Evolutionary conservation across 1,140 invertebrate species (phyloP), one percentile per base, ranked within the genome.

Genomic region (Zelostemma sp.): DNA sequence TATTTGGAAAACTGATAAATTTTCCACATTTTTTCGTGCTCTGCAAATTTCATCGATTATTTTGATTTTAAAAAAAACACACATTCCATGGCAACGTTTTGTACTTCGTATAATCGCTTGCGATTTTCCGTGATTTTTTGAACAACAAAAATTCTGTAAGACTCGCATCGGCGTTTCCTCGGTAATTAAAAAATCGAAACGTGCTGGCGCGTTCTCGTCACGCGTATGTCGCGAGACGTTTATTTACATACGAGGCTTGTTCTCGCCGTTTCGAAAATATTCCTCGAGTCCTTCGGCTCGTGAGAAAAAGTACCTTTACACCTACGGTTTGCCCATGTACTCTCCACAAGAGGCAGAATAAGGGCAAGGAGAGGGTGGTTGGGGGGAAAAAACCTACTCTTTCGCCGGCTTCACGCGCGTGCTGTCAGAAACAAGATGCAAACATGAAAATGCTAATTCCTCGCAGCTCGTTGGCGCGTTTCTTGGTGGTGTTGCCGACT

Each of bases 381-480:
- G 35, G 19, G 25, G 49, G 33, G 40, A 40, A 66, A 21, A 54
- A 45, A 18, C 59, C 14, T 31, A 21, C 64, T 64, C 60, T 50
- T 65, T 74, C 69, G 66, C 71, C 63, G 74, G 68, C 51, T 76
- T 73, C 72, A 70, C 74, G 71, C 72, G 68, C 65, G 72, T 65
- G 62, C 62, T 68, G 69, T 73, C 68, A 67, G 68, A 74, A 75
- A 71, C 73, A 73, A 72, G 78, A 78, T 70, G 73, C 73, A 77
- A 78, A 78, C 75, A 78, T 73, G 72, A 80, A 80, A 77, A 78
- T 80, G 78, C 75, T 80, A 80, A 80, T 80, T 75, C 70, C 59
- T 68, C 63, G 69, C 59, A 75, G 72, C 64, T 68, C 61, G 65
- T 51, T 69, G 51, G 58, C 64, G 53, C 51, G 55, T 66, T 67